These are phyloP conservation scores for Gnatocerus cornutus DNA, from an alignment of 2,888 invertebrate species.

Conservation along the genomic window DNA sequence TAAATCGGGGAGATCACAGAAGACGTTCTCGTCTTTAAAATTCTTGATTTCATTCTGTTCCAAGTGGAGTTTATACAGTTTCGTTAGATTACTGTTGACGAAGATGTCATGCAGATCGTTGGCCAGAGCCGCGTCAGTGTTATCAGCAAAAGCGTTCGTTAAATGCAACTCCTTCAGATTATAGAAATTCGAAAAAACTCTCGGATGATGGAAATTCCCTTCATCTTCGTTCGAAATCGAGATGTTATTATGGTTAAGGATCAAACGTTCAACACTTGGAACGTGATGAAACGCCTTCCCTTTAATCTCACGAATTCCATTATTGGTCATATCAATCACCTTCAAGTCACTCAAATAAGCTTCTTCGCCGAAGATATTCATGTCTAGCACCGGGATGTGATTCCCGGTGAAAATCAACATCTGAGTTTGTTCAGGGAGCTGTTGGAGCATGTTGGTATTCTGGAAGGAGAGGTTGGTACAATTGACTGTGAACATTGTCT, in stretches of 20 bases:
- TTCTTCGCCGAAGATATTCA: conserved; percentile 81
- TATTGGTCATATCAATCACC: conserved; percentile 83
- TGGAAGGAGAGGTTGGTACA: conserved; percentile 79
- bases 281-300: conserved; percentile 86
- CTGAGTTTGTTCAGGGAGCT: conserved; percentile 79
- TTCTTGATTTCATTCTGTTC: conserved; percentile 84
- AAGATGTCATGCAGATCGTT: conserved; percentile 82
- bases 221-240: conserved; percentile 75
- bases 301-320: conserved; percentile 80
- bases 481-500: conserved; percentile 77
- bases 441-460: conserved; percentile 75
- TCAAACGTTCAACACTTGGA: conserved; percentile 78
- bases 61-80: conserved; percentile 80
- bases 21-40: conserved; percentile 78
- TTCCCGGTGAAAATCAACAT: conserved; percentile 84
- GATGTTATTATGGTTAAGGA: conserved; percentile 82
- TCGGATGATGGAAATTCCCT: conserved; percentile 77
- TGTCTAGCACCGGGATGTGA: conserved; percentile 76
- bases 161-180: conserved; percentile 81
- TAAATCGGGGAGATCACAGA: conserved; percentile 80
- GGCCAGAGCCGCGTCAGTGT: conserved; percentile 76
- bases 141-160: conserved; percentile 82
- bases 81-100: conserved; percentile 78
- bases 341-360: conserved; percentile 75
- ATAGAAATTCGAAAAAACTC: conserved; percentile 81